These are phyloP conservation scores for Catagonus wagneri DNA, from an alignment of 2,113 vertebrate genomes.

Conservation along the genomic window DNA sequence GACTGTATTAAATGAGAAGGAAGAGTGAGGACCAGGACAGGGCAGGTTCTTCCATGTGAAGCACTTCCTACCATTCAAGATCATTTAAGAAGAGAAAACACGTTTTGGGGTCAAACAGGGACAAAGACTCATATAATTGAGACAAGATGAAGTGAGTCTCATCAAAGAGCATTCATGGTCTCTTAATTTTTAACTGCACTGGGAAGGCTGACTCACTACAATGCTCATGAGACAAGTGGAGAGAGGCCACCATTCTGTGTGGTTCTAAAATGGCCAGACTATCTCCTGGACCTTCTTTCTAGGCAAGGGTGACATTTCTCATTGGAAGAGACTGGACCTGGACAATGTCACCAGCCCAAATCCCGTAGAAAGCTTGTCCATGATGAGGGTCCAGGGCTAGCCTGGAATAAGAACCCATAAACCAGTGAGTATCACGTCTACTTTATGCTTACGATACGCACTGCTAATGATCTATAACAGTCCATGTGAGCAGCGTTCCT, in stretches of 20 bases:
- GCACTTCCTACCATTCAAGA: not conserved
- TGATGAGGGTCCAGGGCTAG: not conserved
- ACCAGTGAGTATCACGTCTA: not conserved
- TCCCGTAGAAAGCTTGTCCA: not conserved
- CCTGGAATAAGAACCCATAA: not conserved
- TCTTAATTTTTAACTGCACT: not conserved
- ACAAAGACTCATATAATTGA: not conserved
- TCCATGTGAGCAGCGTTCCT: not conserved
- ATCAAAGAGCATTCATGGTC: not conserved
- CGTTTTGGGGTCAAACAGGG: not conserved
- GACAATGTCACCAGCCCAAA: not conserved
- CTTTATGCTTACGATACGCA: slow-evolving; percentile 31
- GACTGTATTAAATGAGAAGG: not conserved
- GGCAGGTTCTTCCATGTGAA: not conserved
- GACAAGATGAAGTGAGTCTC: slow-evolving; percentile 25
- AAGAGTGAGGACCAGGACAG: not conserved
- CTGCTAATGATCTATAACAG: slow-evolving; percentile 15
- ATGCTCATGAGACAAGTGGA: not conserved
- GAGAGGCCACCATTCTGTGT: not conserved
- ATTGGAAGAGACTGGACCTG: not conserved
- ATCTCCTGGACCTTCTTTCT: not conserved
- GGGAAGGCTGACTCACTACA: not conserved
- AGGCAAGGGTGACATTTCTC: not conserved
- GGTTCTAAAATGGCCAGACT: not conserved
- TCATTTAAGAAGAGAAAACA: slow-evolving; percentile 40